Percentiles rank a stretch among this genome's conserved stretches.
These are phyloP conservation scores for Theodoxus fluviatilis DNA, from an alignment of 2,888 invertebrate species.

Conservation along the genomic window DNA sequence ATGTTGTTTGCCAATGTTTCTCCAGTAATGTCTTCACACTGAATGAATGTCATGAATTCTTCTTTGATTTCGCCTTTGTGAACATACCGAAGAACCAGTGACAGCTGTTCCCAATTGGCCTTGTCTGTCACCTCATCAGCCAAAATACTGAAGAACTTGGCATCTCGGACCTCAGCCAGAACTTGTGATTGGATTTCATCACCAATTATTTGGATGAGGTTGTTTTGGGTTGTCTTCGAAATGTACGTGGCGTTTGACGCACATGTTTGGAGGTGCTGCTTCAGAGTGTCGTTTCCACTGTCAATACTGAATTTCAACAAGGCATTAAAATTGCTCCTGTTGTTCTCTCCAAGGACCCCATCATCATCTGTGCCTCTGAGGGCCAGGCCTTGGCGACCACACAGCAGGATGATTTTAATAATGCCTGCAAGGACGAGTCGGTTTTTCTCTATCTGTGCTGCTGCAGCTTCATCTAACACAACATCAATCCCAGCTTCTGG, in stretches of 20 bases:
- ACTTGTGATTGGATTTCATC: slow-evolving; percentile 27
- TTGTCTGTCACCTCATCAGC: slow-evolving; percentile 36
- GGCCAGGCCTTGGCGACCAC: slow-evolving; percentile 34
- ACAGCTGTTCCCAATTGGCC: slow-evolving; percentile 33
- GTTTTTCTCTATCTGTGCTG: slow-evolving; percentile 25
- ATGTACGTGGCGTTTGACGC: slow-evolving; percentile 28
- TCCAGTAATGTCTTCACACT: slow-evolving; percentile 27
- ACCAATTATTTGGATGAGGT: slow-evolving; percentile 30
- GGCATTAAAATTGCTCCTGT: slow-evolving; percentile 33
- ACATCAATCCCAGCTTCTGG: not conserved
- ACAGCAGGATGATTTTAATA: slow-evolving; percentile 33
- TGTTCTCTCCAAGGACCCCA: slow-evolving; percentile 18
- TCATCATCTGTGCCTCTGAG: slow-evolving; percentile 27
- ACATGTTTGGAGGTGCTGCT: slow-evolving; percentile 24
- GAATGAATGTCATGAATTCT: slow-evolving; percentile 27
- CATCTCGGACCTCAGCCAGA: slow-evolving; percentile 22
- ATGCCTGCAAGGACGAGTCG: slow-evolving; percentile 30
- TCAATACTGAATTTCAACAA: slow-evolving; percentile 27
- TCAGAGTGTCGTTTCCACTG: slow-evolving; percentile 26
- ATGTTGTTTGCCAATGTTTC: slow-evolving; percentile 25
- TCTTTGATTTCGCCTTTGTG: slow-evolving; percentile 8
- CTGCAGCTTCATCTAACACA: not conserved
- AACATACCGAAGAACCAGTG: slow-evolving; percentile 30
- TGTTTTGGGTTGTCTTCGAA: slow-evolving; percentile 36
- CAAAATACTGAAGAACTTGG: slow-evolving; percentile 32